A percentile compares a stretch with the other conserved stretches of the same genome.
Evolutionary conservation across 1,140 invertebrate species (phyloP).

Genomic region (Nebria ingens): DNA sequence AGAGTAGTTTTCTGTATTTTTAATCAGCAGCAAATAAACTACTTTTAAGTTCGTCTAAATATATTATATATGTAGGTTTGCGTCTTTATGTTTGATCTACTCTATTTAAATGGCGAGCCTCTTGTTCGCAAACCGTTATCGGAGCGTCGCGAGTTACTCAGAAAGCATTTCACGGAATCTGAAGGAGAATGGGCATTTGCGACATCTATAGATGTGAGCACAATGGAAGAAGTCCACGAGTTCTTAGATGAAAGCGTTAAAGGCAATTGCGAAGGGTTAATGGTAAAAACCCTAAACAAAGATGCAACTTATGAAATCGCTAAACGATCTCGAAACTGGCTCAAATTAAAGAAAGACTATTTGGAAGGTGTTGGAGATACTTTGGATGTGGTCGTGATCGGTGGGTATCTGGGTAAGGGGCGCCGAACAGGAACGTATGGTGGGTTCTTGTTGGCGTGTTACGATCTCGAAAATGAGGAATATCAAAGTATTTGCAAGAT

Average conservation of each 20-base stretch:
- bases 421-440: constrained; percentile 92
- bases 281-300: constrained; percentile 93
- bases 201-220: constrained; percentile 68
- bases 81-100: constrained; percentile 94
- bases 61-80: constrained; percentile 48
- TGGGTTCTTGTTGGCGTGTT: constrained; percentile 94
- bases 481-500: constrained; percentile 94
- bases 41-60: too few species aligned
- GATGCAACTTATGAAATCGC: constrained; percentile 98
- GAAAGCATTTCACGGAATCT: constrained; percentile 62
- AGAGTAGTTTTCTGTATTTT: background rate
- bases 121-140: constrained; percentile 72
- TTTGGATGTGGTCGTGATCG: constrained; percentile 90
- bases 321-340: constrained; percentile 92
- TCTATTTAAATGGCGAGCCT: constrained; percentile 87
- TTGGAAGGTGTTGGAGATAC: constrained; percentile 91
- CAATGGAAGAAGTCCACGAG: constrained; percentile 86
- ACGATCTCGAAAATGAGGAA: constrained; percentile 85
- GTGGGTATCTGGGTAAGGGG: constrained; percentile 88
- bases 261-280: constrained; percentile 96
- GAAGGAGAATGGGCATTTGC: constrained; percentile 87
- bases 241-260: constrained; percentile 95
- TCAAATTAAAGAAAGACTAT: constrained; percentile 98
- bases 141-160: constrained; percentile 64
- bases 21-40: too few species aligned